Percentiles rank a stretch among this genome's conserved stretches.
phyloP scores from a whole-genome alignment of 2,797 vertebrate genomes.

The Schizopygopsis malacanthus region DNA sequence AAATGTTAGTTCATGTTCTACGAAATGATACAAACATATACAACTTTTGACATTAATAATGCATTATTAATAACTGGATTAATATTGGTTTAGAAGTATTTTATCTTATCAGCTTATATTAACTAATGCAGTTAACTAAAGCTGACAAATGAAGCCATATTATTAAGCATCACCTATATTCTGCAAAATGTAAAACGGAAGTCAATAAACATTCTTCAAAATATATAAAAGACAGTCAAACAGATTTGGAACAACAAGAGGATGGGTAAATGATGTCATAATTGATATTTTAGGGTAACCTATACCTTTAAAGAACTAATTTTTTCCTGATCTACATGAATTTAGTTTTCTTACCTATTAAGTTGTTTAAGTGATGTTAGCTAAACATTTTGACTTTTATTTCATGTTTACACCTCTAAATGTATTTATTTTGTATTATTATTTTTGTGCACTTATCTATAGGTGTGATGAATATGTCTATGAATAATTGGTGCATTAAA shows the following conservation, averaged over 20 bases:
- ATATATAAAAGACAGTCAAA: neutral
- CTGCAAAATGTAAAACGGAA: neutral
- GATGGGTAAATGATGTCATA: too few relatives aligned
- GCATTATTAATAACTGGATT: neutral
- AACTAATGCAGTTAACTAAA: neutral
- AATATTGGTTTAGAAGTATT: neutral
- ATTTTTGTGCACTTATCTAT: neutral
- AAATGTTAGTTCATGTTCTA: neutral
- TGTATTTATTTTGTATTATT: neutral
- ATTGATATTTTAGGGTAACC: neutral
- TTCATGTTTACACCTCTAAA: neutral
- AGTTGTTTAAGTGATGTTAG: neutral
- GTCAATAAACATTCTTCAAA: neutral
- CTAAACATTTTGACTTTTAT: neutral
- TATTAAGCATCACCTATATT: neutral
- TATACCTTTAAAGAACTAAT: neutral
- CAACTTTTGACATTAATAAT: neutral
- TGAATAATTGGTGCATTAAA: neutral
- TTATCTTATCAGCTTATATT: neutral
- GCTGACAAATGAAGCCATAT: neutral
- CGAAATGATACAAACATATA: neutral
- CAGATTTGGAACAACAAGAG: neutral
- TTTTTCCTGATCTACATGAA: neutral
- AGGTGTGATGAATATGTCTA: neutral
- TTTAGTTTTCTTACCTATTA: too few relatives aligned